phyloP scores from a whole-genome alignment of 2,888 invertebrate genomes.

The Lordiphosa andalusiaca region DNA sequence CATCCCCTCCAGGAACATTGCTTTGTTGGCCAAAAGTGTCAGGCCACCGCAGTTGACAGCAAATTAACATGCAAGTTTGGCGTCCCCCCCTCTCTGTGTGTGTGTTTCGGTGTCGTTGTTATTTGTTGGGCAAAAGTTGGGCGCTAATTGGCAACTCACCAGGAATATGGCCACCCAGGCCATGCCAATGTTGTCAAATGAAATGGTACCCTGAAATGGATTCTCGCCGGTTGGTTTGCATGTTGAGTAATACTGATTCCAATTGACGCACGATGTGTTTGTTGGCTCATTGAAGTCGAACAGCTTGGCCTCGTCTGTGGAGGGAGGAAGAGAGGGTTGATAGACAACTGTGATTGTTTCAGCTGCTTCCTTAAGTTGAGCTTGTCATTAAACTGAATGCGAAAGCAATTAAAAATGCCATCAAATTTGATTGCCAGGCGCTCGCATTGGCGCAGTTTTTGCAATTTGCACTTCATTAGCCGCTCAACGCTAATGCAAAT shows the following conservation, averaged over 20 bases:
- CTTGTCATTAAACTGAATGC: constrained; percentile 42
- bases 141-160: constrained; percentile 83
- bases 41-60: constrained; percentile 44
- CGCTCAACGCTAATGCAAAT: constrained; percentile 16
- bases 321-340: neutral
- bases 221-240: constrained; percentile 96
- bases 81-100: constrained; percentile 5
- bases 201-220: constrained; percentile 99
- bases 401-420: constrained; percentile 65
- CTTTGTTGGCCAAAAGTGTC: constrained; percentile 44
- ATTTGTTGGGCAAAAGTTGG: constrained; percentile 45
- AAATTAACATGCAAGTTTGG: constrained; percentile 50
- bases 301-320: constrained; percentile 73
- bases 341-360: constrained; percentile 35
- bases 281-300: constrained; percentile 84
- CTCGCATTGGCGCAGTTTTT: constrained; percentile 47
- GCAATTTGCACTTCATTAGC: constrained; percentile 68
- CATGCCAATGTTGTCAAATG: constrained; percentile 99
- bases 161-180: constrained; percentile 99
- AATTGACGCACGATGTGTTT: constrained; percentile 94
- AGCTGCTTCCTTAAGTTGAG: constrained; percentile 25
- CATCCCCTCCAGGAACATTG: neutral
- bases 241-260: constrained; percentile 98
- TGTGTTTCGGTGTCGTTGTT: constrained; percentile 32
- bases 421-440: constrained; percentile 65